Base-by-base conservation (phyloP, 1,140 invertebrate genomes). In the Drosophila elegans region DNA sequence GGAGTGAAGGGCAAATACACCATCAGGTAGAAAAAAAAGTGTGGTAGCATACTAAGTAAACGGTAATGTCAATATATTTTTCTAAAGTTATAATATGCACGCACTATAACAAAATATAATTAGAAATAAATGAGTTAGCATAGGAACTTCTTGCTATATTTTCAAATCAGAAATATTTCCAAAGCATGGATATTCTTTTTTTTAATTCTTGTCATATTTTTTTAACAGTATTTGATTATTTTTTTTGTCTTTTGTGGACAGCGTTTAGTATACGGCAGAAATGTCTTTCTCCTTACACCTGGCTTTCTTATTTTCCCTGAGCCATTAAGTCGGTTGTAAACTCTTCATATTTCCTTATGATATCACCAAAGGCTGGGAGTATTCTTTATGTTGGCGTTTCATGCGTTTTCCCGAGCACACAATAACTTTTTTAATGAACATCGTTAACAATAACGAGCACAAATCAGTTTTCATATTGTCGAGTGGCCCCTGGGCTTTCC, bases 381-480 rank as follows among this genome's bases (percentile, higher is more conserved):
- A 64, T 38, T 29, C 42, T 56, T 71, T 56, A 48, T 71, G 42
- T 71, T 56, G 13, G 63, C 16, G 11, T 41, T 51, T 36, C 38
- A 32, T 38, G 54, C 21, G 52, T 11, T 49, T 44, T 44, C 9
- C 49, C 41, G 41, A 29, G 34, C 59, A 59, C 68, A 74, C 71
- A 55, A 63, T 74, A 74, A 72, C 66, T 62, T 74, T 74, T 74
- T 74, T 74, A 74, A 74, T 74, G 72, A 62, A 51, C 72, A 74
- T 74, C 69, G 71, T 74, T 71, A 61, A 74, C 56, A 62, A 63
- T 62, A 74, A 64, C 71, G 59, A 74, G 51, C 51, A 55, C 45
- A 74, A 74, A 74, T 74, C 72, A 74, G 72, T 64, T 74, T 64
- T 56, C 59, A 64, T 64, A 74, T 63, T 74, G 72, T 56, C 45